Base-by-base conservation (phyloP, 2,888 invertebrate species). In the Phengaris arion region DNA sequence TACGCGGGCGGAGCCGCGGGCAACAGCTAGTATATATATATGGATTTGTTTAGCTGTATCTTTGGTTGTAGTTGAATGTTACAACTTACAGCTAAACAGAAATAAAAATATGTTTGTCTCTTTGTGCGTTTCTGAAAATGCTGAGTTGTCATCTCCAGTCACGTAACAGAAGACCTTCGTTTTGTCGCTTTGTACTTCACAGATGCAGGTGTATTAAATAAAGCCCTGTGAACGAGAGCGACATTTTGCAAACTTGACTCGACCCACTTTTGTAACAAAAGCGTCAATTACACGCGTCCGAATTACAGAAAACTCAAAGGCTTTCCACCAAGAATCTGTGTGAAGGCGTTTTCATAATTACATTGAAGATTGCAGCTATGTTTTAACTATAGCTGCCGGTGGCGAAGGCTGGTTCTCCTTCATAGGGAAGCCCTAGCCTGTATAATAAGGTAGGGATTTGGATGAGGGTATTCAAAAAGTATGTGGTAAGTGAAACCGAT, bases 221-320 rank as follows among this genome's bases (percentile, higher is more conserved):
- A 64, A 64, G 35, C 35, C 45, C 12, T 64, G 64, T 64, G 64
- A 64, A 64, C 64, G 35, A 64, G 64, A 45, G 64, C 35, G 45
- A 45, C 64, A 64, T 64, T 64, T 64, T 64, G 35, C 64, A 64
- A 64, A 64, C 64, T 64, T 35, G 64, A 45, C 64, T 6, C 64
- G 64, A 64, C 64, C 64, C 35, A 64, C 35, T 64, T 64, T 64
- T 45, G 64, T 64, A 64, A 64, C 64, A 64, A 64, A 64, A 64
- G 64, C 64, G 13, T 45, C 64, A 64, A 64, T 64, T 64, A 7
- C 35, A 64, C 64, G 22, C 15, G 64, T 64, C 64, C 45, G 45
- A 64, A 64, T 64, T 45, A 64, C 64, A 64, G 35, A 45, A 64
- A 64, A 64, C 35, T 64, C 12, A 64, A 64, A 59, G 59, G 59